A percentile compares a stretch with the other conserved stretches of the same genome.
Evolutionary conservation across 2,113 vertebrate species (phyloP).

Genomic region (Pseudorectes ferrugineus): DNA sequence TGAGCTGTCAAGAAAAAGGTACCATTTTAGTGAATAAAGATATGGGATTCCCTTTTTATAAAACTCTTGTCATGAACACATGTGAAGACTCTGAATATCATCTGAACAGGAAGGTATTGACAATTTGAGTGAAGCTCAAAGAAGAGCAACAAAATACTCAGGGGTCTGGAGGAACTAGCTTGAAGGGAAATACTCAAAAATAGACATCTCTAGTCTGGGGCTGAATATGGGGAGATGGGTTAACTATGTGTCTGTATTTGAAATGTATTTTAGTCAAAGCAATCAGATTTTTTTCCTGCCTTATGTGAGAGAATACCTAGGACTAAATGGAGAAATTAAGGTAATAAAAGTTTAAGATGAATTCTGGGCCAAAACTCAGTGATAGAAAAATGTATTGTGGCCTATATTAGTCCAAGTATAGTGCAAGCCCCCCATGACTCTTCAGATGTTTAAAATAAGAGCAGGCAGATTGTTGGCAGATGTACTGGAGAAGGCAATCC

Average conservation of each 20-base stretch:
- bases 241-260: background rate
- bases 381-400: background rate
- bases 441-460: background rate
- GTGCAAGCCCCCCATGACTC: accelerated
- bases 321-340: background rate
- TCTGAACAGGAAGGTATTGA: background rate
- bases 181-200: background rate
- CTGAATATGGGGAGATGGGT: background rate
- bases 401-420: background rate
- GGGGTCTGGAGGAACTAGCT: background rate
- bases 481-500: background rate
- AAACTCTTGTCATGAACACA: background rate
- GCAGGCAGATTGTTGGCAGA: background rate
- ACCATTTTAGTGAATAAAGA: background rate
- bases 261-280: background rate
- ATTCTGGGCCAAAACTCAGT: background rate
- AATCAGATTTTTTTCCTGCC: background rate
- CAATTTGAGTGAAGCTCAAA: background rate
- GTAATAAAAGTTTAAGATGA: background rate
- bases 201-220: background rate
- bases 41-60: background rate
- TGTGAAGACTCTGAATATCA: background rate
- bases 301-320: background rate
- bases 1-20: background rate
- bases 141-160: background rate